Percentiles rank a stretch among this genome's conserved stretches.
These are phyloP conservation scores for Drosophila guanche DNA, from an alignment of 1,140 invertebrate species.

Conservation along the genomic window DNA sequence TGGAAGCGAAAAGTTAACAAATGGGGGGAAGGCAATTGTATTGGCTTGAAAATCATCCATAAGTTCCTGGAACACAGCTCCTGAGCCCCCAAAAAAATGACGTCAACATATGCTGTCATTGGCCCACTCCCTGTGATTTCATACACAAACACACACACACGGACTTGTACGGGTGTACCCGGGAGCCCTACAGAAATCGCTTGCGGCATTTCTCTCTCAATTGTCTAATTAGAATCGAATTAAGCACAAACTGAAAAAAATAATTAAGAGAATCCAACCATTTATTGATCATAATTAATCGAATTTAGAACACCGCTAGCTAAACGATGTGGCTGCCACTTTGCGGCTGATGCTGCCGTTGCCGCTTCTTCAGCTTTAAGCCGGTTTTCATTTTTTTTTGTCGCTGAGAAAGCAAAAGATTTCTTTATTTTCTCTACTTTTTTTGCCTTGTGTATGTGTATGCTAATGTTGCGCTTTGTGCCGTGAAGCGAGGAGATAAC, in stretches of 20 bases:
- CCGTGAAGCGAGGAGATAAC: conserved; percentile 47
- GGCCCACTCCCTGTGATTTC: conserved; percentile 50
- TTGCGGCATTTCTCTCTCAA: conserved; percentile 31
- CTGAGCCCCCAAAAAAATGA: conserved; percentile 22
- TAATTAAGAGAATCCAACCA: conserved; percentile 40
- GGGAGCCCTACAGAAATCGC: conserved; percentile 16
- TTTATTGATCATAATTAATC: conserved; percentile 74
- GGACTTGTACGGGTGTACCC: neutral
- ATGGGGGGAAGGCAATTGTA: conserved; percentile 25
- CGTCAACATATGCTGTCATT: conserved; percentile 53
- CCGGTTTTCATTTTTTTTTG: conserved; percentile 59
- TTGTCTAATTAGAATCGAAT: conserved; percentile 75
- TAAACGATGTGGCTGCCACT: conserved; percentile 47
- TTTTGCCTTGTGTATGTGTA: conserved; percentile 61
- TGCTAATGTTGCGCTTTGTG: conserved; percentile 51
- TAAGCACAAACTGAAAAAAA: conserved; percentile 51
- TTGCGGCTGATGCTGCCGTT: conserved; percentile 17
- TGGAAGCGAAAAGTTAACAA: conserved; percentile 34
- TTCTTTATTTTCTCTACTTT: conserved; percentile 48
- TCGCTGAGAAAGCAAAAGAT: conserved; percentile 54
- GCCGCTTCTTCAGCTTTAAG: conserved; percentile 22
- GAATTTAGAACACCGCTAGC: conserved; percentile 75
- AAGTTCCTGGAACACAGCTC: no score
- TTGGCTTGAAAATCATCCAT: conserved; percentile 16
- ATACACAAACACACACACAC: conserved; percentile 21